Percentiles rank a stretch among this genome's conserved stretches.
Conservation (phyloP, 2,797 vertebrate species). For the Oreonectes daqikongensis region DNA sequence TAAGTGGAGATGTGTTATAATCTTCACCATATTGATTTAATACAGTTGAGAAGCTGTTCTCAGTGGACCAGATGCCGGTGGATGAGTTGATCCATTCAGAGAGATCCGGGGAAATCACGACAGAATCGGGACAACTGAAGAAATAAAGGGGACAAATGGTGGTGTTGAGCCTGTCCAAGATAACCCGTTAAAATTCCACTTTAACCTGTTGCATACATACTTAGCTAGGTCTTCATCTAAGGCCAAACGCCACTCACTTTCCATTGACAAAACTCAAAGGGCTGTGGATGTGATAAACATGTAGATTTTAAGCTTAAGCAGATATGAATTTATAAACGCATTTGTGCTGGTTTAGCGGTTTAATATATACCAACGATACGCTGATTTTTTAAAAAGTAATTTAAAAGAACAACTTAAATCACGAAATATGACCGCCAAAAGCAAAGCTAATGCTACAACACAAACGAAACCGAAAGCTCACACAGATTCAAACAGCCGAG, state of each 20-base stretch:
- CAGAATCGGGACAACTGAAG: not conserved
- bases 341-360: not conserved
- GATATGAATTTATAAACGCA: not conserved
- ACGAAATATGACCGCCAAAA: constrained; percentile 7
- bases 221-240: not conserved
- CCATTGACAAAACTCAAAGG: not conserved
- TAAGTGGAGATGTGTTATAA: not conserved
- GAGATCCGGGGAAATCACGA: not conserved
- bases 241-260: not conserved
- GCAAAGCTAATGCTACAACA: not conserved
- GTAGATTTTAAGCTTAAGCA: not conserved
- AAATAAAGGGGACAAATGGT: not conserved
- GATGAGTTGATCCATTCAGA: not conserved
- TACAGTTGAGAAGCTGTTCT: not conserved
- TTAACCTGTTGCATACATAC: not conserved
- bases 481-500: not conserved
- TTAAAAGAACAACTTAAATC: not conserved
- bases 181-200: not conserved
- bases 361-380: not conserved
- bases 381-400: not conserved
- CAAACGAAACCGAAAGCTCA: not conserved
- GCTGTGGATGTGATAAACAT: not conserved
- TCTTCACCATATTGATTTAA: not conserved
- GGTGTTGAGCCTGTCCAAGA: not conserved
- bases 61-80: not conserved